Percentiles rank a stretch among this genome's conserved stretches.
These are phyloP conservation scores for Actinostola sp. DNA, from an alignment of 92 coral and sea anemone genomes.

Conservation along the genomic window DNA sequence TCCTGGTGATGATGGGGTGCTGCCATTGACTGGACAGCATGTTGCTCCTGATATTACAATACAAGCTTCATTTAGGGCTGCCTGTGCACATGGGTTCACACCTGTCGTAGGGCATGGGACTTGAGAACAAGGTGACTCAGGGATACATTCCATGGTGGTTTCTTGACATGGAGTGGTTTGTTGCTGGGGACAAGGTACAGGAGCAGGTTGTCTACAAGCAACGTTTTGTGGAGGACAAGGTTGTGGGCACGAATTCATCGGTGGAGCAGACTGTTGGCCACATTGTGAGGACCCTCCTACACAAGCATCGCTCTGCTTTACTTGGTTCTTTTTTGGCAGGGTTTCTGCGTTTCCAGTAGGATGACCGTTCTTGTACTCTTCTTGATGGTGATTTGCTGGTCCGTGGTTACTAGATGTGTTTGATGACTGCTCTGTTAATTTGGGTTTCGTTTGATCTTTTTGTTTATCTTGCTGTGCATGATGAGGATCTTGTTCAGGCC, in stretches of 20 bases:
- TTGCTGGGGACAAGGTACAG: conserved; percentile 14
- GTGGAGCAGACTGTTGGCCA: not conserved
- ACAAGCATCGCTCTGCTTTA: conserved; percentile 9
- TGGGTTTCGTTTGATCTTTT: not conserved
- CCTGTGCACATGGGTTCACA: not conserved
- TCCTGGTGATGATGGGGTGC: not conserved
- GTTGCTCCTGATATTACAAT: not conserved
- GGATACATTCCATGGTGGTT: conserved; percentile 9
- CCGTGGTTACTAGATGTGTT: not conserved
- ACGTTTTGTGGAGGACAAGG: conserved; percentile 13
- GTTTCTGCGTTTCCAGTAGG: conserved; percentile 2
- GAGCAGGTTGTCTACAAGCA: conserved; percentile 10
- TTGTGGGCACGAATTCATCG: conserved; percentile 14
- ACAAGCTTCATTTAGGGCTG: conserved; percentile 1
- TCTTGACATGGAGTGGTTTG: not conserved
- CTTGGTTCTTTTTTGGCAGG: not conserved
- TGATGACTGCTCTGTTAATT: not conserved
- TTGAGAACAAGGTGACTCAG: conserved; percentile 18
- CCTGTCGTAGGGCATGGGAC: conserved; percentile 6
- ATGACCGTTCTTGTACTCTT: not conserved
- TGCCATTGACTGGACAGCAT: conserved; percentile 7
- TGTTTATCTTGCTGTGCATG: not conserved
- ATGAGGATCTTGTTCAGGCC: not conserved
- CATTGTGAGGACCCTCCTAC: conserved; percentile 5
- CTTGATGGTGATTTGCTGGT: not conserved